Evolutionary conservation across 2,888 invertebrate genomes (phyloP).

Genomic region (Gandaritis pyraliata): DNA sequence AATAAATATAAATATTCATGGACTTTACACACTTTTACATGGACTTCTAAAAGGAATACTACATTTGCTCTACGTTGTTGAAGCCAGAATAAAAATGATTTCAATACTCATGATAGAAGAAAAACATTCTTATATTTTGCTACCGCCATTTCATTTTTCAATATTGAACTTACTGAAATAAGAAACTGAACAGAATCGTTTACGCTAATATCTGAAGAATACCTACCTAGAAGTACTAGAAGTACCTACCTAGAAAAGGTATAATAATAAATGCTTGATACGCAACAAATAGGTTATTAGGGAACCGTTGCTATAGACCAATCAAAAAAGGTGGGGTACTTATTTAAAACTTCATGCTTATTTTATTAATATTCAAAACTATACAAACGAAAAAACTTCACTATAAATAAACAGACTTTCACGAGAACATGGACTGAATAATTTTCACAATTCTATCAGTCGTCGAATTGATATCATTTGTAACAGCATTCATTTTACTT

Average conservation of each 20-base stretch:
- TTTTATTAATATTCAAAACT: conserved; percentile 3
- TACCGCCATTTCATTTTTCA: not conserved
- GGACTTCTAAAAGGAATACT: not conserved
- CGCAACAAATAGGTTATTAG: too few species aligned
- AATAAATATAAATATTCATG: too few species aligned
- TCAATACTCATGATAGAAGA: conserved; percentile 7
- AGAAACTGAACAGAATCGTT: not conserved
- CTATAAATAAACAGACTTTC: conserved; percentile 15
- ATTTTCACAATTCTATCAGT: conserved; percentile 23
- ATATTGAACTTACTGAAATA: not conserved
- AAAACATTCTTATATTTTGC: conserved; percentile 5
- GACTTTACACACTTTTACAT: too few species aligned
- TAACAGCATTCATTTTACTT: conserved; percentile 17
- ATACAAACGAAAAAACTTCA: conserved; percentile 8
- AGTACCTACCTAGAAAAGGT: too few species aligned
- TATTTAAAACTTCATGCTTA: conserved; percentile 7
- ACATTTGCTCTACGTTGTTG: not conserved
- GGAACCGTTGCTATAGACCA: too few species aligned
- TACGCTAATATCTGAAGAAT: too few species aligned
- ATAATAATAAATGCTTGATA: too few species aligned
- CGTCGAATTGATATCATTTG: conserved; percentile 21
- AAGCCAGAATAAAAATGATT: conserved; percentile 1
- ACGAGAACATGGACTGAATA: conserved; percentile 30
- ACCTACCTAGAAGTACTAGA: too few species aligned
- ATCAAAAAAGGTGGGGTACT: too few species aligned